Evolutionary conservation across 2,113 vertebrate genomes (phyloP), one percentile per base, ranked within the genome.

Genomic region (Sitta europaea): DNA sequence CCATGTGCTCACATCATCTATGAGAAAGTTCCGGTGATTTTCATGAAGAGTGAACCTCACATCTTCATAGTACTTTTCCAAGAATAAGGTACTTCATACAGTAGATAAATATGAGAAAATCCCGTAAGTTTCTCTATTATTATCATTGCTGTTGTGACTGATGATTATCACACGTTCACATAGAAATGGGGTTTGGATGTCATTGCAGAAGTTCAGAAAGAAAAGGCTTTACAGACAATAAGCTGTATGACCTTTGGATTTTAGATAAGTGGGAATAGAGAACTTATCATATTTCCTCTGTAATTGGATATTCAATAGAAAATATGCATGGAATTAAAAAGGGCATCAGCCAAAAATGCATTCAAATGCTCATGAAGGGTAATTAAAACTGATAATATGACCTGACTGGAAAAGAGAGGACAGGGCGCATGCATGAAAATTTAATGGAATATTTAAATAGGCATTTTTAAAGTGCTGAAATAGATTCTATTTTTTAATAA

Each of bases 351-450:
- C 88, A 71, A 90, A 88, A 86, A 67, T 66, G 6, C 48, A 81
- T 71, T 84, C 17, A 70, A 21, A n/a, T 90, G 29, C 13, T 91
- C 23, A 43, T 65, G 47, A 88, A 88, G 23, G 85, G 18, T 72
- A 89, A 85, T 92, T 92, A 89, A 97, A 95, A 84, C 28, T 36
- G 55, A 61, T 74, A 57, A 10, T 67, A 66, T 83, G 72, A 66
- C 35, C 68, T 67, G 9, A 83, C 24, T 71, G 43, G 12, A 65
- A 66, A 78, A 18, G 23, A 14, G 8, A 88, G 21, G 27, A 73
- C n/a, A 86, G 35, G 21, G 36, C 51, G 3, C 7, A 47, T 40
- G 21, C 22, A 80, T 57, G 27, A 91, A 80, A 61, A 78, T 67
- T 59, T 95, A 91, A 94, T 74, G 25, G 36, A 81, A 83, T 94